A percentile compares a stretch with the other conserved stretches of the same genome.
These are phyloP conservation scores for Phrynocephalus guinanensis DNA, from an alignment of 2,797 vertebrate species.

Conservation along the genomic window DNA sequence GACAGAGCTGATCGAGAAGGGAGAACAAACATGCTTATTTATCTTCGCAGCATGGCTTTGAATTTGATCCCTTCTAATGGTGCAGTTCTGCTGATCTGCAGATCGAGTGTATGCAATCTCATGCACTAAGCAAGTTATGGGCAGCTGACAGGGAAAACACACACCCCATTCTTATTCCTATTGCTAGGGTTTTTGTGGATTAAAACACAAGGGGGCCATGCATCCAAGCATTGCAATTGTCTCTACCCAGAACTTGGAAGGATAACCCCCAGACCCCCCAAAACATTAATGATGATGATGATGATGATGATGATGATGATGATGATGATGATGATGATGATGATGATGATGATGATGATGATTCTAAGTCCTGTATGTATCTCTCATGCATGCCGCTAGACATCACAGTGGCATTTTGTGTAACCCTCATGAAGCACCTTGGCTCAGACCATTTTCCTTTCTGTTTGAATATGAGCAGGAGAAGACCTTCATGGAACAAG, in stretches of 20 bases:
- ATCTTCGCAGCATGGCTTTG: neutral
- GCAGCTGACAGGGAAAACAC: neutral
- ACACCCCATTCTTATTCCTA: neutral
- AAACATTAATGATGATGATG: too few relatives aligned
- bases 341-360: too few relatives aligned
- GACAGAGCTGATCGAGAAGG: conserved; percentile 29
- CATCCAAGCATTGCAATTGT: neutral
- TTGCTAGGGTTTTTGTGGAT: neutral
- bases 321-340: neutral
- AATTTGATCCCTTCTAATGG: neutral
- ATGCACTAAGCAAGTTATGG: neutral
- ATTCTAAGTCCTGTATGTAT: too few relatives aligned
- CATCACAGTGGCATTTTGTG: neutral
- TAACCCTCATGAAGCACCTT: neutral
- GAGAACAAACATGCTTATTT: neutral
- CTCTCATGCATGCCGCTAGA: neutral
- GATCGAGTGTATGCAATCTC: neutral
- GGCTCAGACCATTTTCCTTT: neutral
- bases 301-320: too few relatives aligned
- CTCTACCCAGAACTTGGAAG: too few relatives aligned
- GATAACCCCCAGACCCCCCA: neutral
- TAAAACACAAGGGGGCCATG: neutral
- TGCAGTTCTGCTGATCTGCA: neutral
- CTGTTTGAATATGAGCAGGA: neutral
- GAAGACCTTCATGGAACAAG: neutral